Base-by-base conservation (phyloP, 2,113 vertebrate genomes). In the Galeopterus variegatus region DNA sequence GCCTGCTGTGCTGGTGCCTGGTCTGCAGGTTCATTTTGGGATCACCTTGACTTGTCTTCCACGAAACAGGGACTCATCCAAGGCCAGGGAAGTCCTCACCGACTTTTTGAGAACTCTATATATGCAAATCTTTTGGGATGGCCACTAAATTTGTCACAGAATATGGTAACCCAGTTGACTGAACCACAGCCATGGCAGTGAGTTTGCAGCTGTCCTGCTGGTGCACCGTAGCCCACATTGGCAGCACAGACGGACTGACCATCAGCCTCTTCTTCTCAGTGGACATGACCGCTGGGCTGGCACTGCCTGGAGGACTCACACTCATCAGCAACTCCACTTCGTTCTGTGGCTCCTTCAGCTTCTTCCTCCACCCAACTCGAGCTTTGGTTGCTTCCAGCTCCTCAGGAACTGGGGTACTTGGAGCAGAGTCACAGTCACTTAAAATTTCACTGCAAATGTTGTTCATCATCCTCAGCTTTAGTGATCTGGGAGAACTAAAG, bases 121-220 rank as follows among this genome's bases (percentile, higher is more conserved):
- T 99, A 99, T 12, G 99, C 99, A 98, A 99, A 99, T 98, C 99
- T 99, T 98, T 99, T 99, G 82, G 99, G 99, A 98, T 99, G 99
- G 93, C 99, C 99, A 67, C 99, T 99, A 98, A 99, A 99, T 97
- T 99, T 99, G 98, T 99, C 99, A 98, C 99, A 99, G 56, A 99
- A 98, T 97, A 99, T 99, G 94, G 99, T 99, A 97, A 99, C 99
- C 96, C 99, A 99, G 98, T 99, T 99, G 97, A 99, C 99, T 89
- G 99, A 99, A 97, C 99, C 99, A 95, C 99, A 99, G 96, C 99
- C 99, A 93, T 99, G 99, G 96, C 99, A 99, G 94, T 99, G 99
- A 83, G 99, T 99, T 97, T 99, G 99, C 0, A 99, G 98, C 97
- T 99, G 99, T 97, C 99, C 99, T 87, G 99, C 99, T 10, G 99